Percentiles rank a stretch among this genome's conserved stretches.
Evolutionary conservation across 2,113 vertebrate genomes (phyloP).

Genomic region (Gymnorhina tibicen): DNA sequence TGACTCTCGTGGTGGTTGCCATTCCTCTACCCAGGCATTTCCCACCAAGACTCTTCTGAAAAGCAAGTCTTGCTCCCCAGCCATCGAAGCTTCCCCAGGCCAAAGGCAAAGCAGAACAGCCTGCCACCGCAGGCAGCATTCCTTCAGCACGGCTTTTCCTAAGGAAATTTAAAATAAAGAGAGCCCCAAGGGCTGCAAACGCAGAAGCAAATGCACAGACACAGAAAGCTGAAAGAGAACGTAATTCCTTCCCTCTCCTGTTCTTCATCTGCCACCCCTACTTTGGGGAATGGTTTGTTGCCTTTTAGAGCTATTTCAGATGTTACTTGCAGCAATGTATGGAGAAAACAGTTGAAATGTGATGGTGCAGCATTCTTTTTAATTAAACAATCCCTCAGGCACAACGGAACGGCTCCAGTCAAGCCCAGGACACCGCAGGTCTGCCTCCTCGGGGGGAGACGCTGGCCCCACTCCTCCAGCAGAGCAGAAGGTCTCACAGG

Average conservation of each 20-base stretch:
- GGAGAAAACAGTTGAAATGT: neutral
- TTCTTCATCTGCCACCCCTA: neutral
- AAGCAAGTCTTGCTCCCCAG: neutral
- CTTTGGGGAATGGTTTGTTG: neutral
- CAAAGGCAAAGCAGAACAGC: neutral
- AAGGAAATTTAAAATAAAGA: neutral
- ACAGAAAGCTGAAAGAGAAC: neutral
- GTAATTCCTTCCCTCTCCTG: neutral
- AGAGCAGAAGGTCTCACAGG: neutral
- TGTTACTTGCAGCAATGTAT: neutral
- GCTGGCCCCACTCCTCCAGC: neutral
- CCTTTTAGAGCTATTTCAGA: neutral
- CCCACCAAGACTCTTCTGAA: neutral
- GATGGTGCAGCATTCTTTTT: neutral
- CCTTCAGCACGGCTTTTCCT: neutral
- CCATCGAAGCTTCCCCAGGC: neutral
- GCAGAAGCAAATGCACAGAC: neutral
- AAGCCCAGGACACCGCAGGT: neutral
- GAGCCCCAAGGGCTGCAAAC: neutral
- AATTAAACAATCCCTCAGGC: neutral
- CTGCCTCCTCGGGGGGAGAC: fast-evolving
- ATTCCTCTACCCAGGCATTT: neutral
- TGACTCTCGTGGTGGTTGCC: neutral
- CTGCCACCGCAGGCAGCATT: neutral
- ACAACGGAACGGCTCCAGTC: fast-evolving